Evolutionary conservation across 1,140 invertebrate genomes (phyloP), one percentile per base, ranked within the genome.

Genomic region (Drosophila cardini): DNA sequence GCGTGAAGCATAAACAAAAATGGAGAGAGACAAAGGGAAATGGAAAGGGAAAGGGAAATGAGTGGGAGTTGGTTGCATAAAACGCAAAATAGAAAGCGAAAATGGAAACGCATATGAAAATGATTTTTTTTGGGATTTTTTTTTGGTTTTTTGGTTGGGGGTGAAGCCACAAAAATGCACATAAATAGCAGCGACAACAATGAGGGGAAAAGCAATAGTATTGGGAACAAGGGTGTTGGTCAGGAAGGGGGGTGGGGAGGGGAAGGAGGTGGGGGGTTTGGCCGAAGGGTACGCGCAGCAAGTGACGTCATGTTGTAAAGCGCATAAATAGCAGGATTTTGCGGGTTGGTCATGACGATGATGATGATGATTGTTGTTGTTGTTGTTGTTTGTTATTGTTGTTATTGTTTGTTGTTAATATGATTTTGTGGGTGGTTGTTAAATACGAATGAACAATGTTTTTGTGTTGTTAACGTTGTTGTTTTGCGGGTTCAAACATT

Each of bases 251-350:
- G 8, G 21, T 48, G 43, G 61, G 34, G 52, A 10, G n/a, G 63
- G 45, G 61, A 26, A 42, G 52, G 48, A 42, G 45, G 36, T 15
- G 34, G 16, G 38, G 11, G 55, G 21, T 26, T 26, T 4, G 21
- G 21, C 21, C 21, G 21, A 26, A 26, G 21, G 21, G 56, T 36
- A 30, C 21, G 30, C 48, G 65, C 67, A 68, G 67, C 64, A 67
- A 53, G 67, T 87, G 83, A 87, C 83, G 84, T 87, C 83, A 86
- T 40, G 76, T 61, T 73, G 65, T 75, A 84, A 83, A 80, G 75
- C 78, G 75, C 83, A 87, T 87, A 85, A 85, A 85, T 85, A 86
- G 82, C 82, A 83, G 79, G 76, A 86, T 86, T 86, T 87, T 74
- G 50, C 82, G 78, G 83, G 78, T 57, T 78, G 46, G 70, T 74